These are phyloP conservation scores for Diacarnus erythraeanus DNA, from an alignment of 37 sponge, comb jelly and placozoan genomes.

Conservation along the genomic window DNA sequence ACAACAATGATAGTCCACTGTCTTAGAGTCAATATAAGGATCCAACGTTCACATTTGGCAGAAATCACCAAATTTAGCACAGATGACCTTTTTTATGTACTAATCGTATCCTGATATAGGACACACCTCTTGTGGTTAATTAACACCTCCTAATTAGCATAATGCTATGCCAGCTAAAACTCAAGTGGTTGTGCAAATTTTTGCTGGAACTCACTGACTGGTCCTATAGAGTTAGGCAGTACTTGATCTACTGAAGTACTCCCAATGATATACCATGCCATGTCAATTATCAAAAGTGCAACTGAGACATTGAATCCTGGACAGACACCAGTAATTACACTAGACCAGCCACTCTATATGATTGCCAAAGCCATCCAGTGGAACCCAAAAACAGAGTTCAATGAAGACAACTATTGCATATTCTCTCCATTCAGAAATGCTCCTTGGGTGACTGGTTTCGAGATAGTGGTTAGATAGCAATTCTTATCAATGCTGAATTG, in stretches of 20 bases:
- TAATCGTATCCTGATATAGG: constrained; percentile 12
- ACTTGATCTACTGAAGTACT: no score
- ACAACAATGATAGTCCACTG: neutral
- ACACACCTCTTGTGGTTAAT: neutral
- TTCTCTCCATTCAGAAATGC: constrained; percentile 1
- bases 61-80: constrained; percentile 12
- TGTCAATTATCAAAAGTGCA: neutral
- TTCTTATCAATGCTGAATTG: neutral
- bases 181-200: no score
- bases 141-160: constrained; percentile 7
- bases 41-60: neutral
- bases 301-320: neutral
- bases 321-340: neutral
- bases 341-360: neutral
- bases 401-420: neutral
- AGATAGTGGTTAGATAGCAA: neutral
- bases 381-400: neutral
- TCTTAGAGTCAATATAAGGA: neutral
- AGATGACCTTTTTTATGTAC: neutral
- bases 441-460: neutral
- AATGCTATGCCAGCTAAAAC: no score
- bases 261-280: neutral
- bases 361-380: neutral
- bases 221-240: no score
- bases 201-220: no score